Percentiles rank a stretch among this genome's conserved stretches.
Evolutionary conservation across 1,140 invertebrate genomes (phyloP).

Genomic region (Thaumetopoea pityocampa): DNA sequence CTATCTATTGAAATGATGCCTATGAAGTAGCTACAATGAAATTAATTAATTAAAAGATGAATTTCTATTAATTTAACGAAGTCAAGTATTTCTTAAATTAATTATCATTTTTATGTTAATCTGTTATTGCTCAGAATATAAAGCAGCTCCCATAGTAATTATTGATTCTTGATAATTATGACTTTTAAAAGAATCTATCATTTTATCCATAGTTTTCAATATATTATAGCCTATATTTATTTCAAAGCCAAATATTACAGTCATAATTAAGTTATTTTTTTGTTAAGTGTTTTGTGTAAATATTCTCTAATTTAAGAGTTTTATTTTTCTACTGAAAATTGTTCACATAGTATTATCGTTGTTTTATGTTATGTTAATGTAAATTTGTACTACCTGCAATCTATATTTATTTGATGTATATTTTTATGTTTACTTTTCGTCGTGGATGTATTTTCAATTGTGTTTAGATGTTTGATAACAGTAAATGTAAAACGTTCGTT

Average conservation of each 20-base stretch:
- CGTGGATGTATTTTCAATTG: constrained; percentile 45
- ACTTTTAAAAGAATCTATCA: too few relatives aligned
- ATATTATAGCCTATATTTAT: constrained; percentile 73
- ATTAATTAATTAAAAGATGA: constrained; percentile 6
- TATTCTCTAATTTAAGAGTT: constrained; percentile 59
- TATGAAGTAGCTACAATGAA: too few relatives aligned
- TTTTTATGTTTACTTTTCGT: constrained; percentile 52
- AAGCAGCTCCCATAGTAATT: too few relatives aligned
- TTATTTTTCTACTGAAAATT: constrained; percentile 51
- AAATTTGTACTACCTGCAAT: constrained; percentile 60
- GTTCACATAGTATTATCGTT: constrained; percentile 70
- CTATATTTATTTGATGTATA: constrained; percentile 68
- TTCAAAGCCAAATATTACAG: constrained; percentile 75
- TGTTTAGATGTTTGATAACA: constrained; percentile 32
- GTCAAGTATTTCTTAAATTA: not conserved
- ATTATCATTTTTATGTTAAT: too few relatives aligned
- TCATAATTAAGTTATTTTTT: constrained; percentile 62
- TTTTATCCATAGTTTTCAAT: constrained; percentile 64
- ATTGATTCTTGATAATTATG: too few relatives aligned
- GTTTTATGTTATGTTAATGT: constrained; percentile 68
- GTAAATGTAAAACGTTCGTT: too few relatives aligned
- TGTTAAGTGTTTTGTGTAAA: constrained; percentile 68
- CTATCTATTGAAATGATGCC: constrained; percentile 3
- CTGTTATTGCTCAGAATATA: too few relatives aligned
- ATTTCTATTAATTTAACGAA: not conserved